Conservation (phyloP, 2,797 vertebrate genomes). For the Chaunax sp. region DNA sequence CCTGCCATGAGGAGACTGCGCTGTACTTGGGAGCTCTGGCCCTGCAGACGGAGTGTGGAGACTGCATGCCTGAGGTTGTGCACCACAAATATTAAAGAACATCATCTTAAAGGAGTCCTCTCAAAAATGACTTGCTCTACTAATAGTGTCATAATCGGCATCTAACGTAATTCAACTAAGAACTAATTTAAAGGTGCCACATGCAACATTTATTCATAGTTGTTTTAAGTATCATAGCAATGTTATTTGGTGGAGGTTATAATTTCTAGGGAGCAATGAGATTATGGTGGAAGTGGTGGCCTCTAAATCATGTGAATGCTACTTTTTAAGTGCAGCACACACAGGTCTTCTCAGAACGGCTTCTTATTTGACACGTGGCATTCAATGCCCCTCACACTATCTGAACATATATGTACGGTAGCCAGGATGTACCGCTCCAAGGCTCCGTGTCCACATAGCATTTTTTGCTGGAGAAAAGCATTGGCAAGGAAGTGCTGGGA, state of each 20-base stretch:
- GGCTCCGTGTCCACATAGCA: too few species aligned
- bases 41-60: constrained; percentile 90
- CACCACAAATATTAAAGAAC: background rate
- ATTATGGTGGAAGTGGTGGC: too few species aligned
- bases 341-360: background rate
- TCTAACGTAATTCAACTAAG: background rate
- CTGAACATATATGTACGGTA: too few species aligned
- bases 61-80: constrained; percentile 87
- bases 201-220: too few species aligned
- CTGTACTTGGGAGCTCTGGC: constrained; percentile 89
- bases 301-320: too few species aligned
- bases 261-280: too few species aligned
- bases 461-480: too few species aligned
- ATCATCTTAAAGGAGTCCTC: background rate
- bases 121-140: background rate
- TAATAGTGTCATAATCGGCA: background rate
- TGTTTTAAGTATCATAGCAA: too few species aligned
- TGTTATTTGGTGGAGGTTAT: too few species aligned
- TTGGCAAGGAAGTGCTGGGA: too few species aligned
- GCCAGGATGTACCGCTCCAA: too few species aligned
- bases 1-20: constrained; percentile 86
- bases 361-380: background rate
- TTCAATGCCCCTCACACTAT: too few species aligned
- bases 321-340: background rate
- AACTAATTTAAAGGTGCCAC: background rate